Evolutionary conservation across 2,113 vertebrate genomes (phyloP).

Genomic region (Leptosomus discolor): DNA sequence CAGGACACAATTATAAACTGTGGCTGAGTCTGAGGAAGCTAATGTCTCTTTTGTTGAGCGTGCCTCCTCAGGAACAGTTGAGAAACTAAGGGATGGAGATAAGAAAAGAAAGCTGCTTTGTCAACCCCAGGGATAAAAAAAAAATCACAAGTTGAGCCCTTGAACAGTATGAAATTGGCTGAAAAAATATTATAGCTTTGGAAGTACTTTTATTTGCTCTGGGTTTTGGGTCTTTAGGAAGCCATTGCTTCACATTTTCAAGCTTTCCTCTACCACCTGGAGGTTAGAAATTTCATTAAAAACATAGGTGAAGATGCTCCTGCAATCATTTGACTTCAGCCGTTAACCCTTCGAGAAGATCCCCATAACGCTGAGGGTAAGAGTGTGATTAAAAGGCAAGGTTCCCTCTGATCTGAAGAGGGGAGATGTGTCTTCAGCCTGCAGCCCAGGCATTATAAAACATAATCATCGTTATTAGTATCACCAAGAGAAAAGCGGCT

Average conservation of each 20-base stretch:
- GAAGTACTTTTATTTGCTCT: conserved; percentile 50
- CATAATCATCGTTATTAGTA: not conserved
- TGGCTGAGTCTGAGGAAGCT: not conserved
- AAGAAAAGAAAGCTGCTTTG: not conserved
- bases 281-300: conserved; percentile 56
- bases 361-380: not conserved
- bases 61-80: not conserved
- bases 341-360: not conserved
- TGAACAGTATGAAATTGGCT: conserved; percentile 13
- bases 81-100: not conserved
- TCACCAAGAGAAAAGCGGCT: not conserved
- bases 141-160: not conserved
- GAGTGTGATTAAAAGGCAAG: not conserved
- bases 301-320: not conserved
- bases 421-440: not conserved
- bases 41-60: not conserved
- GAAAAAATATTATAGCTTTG: not conserved
- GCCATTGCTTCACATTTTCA: not conserved
- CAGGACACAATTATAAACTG: not conserved
- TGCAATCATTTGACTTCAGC: not conserved
- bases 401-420: not conserved
- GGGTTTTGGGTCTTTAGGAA: conserved; percentile 39
- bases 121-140: not conserved
- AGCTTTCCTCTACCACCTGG: conserved; percentile 18
- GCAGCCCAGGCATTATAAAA: not conserved